Evolutionary conservation across 2,113 vertebrate genomes (phyloP), one percentile per base, ranked within the genome.

Genomic region (Tautogolabrus adspersus): DNA sequence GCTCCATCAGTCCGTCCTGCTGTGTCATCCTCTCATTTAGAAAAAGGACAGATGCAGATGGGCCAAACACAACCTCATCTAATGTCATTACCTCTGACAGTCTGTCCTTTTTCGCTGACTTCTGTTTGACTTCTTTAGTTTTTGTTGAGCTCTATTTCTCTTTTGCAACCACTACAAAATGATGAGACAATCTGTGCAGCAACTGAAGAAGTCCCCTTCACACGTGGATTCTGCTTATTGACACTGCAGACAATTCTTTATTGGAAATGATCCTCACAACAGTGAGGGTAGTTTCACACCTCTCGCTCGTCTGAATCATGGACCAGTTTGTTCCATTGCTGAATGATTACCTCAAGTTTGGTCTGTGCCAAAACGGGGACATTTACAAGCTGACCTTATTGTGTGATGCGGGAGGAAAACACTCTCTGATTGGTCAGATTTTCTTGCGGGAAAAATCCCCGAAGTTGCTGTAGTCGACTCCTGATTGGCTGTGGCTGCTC

Each of bases 1-100:
- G 65, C 62, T 63, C 68, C 65, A 51, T 78, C 55, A 71, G 62
- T 23, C 22, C 0, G 63, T 59, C 38, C 38, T 67, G 72, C 64
- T 80, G 82, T 59, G 63, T 21, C 51, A 56, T 19, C 47, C 49
- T 55, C 55, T 46, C 69, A 21, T 52, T 64, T 34, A 64, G 42
- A 57, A 49, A 40, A 18, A 58, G 30, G 38, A 63, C 58, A 18
- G 57, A 69, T 69, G 69, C 69, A 47, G 64, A 63, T 40, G 19
- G 66, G 5, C 49, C 19, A 1, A 10, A 34, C 9, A 1, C 52
- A 52, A 30, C 16, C 10, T 19, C 62, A 6, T 49, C n/a, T 19
- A 1, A 65, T 22, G 38, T 23, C 46, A 5, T 40, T 3, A 58
- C 57, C 40, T 34, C 8, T 40, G 30, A 15, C 9, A 7, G 1